Evolutionary conservation across 2,113 vertebrate species (phyloP).

Genomic region (Ptilorrhoa leucosticta): DNA sequence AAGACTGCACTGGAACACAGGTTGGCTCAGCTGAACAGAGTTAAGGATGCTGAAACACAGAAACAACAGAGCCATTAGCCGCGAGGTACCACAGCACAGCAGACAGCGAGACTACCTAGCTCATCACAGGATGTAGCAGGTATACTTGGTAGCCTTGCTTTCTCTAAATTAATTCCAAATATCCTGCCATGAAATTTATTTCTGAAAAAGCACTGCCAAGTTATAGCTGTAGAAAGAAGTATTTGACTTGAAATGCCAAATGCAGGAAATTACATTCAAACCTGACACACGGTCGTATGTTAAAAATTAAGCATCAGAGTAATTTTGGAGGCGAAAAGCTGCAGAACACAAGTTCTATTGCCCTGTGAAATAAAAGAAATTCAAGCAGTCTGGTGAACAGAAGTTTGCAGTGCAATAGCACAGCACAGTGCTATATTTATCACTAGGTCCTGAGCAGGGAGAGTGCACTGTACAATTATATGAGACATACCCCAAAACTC

Average conservation of each 20-base stretch:
- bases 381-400: background rate
- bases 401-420: background rate
- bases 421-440: background rate
- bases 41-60: background rate
- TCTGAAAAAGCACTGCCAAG: background rate
- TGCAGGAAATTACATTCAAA: constrained; percentile 5
- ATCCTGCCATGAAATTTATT: background rate
- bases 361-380: background rate
- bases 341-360: background rate
- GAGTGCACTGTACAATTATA: background rate
- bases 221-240: background rate
- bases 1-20: background rate
- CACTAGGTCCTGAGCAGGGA: background rate
- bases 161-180: background rate
- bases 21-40: background rate
- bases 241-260: constrained; percentile 17
- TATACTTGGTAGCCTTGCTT: background rate
- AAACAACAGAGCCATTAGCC: background rate
- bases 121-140: background rate
- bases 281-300: background rate
- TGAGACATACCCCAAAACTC: background rate
- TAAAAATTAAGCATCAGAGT: background rate
- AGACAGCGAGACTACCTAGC: accelerated
- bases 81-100: background rate
- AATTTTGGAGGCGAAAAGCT: background rate